Conservation (phyloP, 30 jellyfish, hydroid and myxozoan species). For the Cassiopea andromeda region DNA sequence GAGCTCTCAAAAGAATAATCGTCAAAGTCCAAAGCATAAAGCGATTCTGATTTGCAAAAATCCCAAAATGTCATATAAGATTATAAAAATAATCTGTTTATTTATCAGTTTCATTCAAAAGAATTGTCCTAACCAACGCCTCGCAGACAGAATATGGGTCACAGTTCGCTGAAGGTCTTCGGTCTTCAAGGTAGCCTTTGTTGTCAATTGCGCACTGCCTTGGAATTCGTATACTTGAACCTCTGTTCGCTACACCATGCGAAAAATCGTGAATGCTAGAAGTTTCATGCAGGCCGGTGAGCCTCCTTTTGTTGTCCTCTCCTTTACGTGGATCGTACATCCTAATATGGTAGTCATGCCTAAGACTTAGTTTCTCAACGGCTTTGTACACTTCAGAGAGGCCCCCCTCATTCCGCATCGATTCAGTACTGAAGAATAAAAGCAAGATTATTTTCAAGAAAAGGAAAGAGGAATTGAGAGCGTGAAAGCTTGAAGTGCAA, state of each 20-base stretch:
- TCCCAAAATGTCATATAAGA: background rate
- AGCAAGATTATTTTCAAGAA: background rate
- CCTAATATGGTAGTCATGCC: slow-evolving; percentile 79
- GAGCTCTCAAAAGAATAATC: too few relatives aligned
- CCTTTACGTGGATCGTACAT: slow-evolving; percentile 87
- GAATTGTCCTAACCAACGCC: slow-evolving; percentile 71
- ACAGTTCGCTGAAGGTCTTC: slow-evolving; percentile 86
- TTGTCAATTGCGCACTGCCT: slow-evolving; percentile 79
- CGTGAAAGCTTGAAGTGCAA: background rate
- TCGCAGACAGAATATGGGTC: slow-evolving; percentile 83
- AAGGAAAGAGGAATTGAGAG: background rate
- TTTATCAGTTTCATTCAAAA: slow-evolving; percentile 61
- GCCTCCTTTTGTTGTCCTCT: slow-evolving; percentile 77
- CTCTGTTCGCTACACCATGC: slow-evolving; percentile 81
- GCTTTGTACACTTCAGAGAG: slow-evolving; percentile 68
- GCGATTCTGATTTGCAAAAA: background rate
- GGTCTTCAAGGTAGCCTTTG: slow-evolving; percentile 83
- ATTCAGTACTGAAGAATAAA: slow-evolving; percentile 54
- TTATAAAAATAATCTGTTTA: background rate
- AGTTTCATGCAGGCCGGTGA: slow-evolving; percentile 85
- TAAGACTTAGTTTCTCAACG: slow-evolving; percentile 61
- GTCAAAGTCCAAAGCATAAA: background rate
- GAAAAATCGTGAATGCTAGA: slow-evolving; percentile 68
- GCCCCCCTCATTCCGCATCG: slow-evolving; percentile 88
- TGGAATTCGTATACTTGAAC: slow-evolving; percentile 79